Percentiles rank a stretch among this genome's conserved stretches.
Conservation (phyloP, 2,888 invertebrate genomes). For the Latrodectus hesperus region DNA sequence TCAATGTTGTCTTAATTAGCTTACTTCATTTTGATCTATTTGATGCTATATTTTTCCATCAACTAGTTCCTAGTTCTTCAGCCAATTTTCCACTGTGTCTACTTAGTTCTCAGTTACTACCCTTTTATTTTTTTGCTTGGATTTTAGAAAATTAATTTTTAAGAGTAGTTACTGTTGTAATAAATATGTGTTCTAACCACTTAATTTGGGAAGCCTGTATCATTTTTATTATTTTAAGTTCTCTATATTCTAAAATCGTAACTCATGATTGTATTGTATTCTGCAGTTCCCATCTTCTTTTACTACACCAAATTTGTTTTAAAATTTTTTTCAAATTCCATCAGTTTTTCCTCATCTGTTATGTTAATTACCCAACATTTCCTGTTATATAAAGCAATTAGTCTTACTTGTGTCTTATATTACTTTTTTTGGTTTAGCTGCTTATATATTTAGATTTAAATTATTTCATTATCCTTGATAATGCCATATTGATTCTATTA, state of each 20-base stretch:
- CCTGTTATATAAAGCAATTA: not conserved
- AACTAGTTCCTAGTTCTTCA: too few relatives aligned
- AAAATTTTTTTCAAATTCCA: not conserved
- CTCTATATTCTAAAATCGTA: not conserved
- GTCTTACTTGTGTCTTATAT: not conserved
- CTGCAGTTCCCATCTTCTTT: not conserved
- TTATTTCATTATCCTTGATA: not conserved
- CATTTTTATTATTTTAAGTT: not conserved
- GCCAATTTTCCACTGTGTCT: not conserved
- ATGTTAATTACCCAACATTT: not conserved
- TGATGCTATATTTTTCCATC: too few relatives aligned
- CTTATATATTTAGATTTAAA: conserved; percentile 14
- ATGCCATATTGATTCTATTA: not conserved
- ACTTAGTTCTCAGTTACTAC: not conserved
- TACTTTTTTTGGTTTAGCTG: not conserved
- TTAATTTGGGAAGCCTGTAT: not conserved
- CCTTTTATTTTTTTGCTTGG: not conserved
- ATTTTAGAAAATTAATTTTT: not conserved
- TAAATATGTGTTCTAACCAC: not conserved
- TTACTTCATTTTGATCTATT: too few relatives aligned
- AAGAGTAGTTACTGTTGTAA: not conserved
- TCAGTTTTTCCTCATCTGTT: not conserved
- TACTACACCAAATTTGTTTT: not conserved
- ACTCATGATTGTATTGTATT: not conserved
- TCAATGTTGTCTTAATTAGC: too few relatives aligned